phyloP scores from a whole-genome alignment of 2,797 vertebrate species.

The Streptopelia turtur region DNA sequence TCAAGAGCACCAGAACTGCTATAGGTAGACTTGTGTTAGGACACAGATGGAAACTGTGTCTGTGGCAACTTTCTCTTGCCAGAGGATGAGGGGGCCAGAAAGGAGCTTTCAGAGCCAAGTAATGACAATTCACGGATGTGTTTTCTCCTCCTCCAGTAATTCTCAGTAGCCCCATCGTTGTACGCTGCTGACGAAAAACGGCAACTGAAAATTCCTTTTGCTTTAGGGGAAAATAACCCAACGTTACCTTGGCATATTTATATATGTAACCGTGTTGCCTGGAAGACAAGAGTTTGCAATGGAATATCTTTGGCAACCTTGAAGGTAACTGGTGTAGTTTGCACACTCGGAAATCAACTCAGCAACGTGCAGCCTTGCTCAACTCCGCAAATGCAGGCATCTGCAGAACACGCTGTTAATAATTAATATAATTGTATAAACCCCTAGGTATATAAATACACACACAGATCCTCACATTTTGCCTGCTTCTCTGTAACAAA shows the following conservation, averaged over 20 bases:
- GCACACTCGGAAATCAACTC: not conserved
- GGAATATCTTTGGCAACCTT: not conserved
- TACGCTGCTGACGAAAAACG: not conserved
- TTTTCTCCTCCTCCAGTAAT: not conserved
- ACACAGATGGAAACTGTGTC: not conserved
- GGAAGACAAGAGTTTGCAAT: not conserved
- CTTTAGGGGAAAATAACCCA: not conserved
- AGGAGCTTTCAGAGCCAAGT: not conserved
- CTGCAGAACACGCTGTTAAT: conserved; percentile 20
- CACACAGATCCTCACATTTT: conserved; percentile 36
- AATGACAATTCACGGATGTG: not conserved
- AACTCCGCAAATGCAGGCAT: not conserved
- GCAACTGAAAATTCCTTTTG: not conserved
- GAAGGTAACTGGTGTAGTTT: not conserved
- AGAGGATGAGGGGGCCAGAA: not conserved
- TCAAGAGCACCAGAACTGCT: not conserved
- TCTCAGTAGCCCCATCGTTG: not conserved
- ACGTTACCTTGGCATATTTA: not conserved
- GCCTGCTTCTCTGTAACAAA: conserved; percentile 35
- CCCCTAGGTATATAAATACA: conserved; percentile 32
- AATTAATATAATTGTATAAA: conserved; percentile 45
- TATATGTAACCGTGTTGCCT: not conserved
- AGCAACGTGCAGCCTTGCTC: not conserved
- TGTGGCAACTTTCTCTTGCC: not conserved
- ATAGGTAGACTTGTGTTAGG: not conserved